These are phyloP conservation scores for Lanius collurio DNA, from an alignment of 2,113 vertebrate species.

Conservation along the genomic window DNA sequence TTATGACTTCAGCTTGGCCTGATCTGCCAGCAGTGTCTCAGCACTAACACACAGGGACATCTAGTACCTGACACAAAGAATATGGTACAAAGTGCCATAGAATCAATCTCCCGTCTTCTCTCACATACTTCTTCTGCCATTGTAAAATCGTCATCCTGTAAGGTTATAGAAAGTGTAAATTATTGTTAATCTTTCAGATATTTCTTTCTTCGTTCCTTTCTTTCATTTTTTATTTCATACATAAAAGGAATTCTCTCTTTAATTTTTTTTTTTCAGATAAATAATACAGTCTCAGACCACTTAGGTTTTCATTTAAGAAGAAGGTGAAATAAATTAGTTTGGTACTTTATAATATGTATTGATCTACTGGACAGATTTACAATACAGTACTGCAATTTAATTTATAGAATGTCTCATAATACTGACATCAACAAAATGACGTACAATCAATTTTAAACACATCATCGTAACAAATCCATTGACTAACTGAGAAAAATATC, in stretches of 20 bases:
- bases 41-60: neutral
- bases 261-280: neutral
- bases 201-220: neutral
- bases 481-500: neutral
- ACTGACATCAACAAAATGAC: slow-evolving; percentile 26
- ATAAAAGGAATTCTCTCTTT: neutral
- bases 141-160: neutral
- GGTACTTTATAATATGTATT: neutral
- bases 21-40: neutral
- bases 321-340: slow-evolving; percentile 15
- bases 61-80: neutral
- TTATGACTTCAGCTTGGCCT: neutral
- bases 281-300: neutral
- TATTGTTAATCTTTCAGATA: neutral
- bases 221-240: neutral
- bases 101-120: neutral
- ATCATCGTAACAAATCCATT: neutral
- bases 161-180: neutral
- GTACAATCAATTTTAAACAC: slow-evolving; percentile 34
- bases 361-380: slow-evolving; percentile 42
- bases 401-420: slow-evolving; percentile 6
- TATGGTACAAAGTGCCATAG: neutral
- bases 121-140: neutral
- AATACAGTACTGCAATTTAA: slow-evolving; percentile 30
- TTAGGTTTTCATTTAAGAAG: neutral